Base-by-base conservation (phyloP, 2,797 vertebrate species). In the Scleropages formosus region DNA sequence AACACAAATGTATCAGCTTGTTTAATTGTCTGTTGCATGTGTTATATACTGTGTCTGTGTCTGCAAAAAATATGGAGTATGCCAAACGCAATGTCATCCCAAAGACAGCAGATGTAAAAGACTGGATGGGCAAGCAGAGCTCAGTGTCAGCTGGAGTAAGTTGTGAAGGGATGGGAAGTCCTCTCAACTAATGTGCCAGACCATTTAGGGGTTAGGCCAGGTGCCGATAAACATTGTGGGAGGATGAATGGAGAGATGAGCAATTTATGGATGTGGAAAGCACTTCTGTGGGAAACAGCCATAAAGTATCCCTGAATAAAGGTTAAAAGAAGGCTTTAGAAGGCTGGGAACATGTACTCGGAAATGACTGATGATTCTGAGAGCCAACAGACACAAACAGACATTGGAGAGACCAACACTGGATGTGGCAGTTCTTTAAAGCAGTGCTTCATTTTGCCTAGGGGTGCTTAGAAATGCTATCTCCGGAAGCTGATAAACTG, bases 151-250 rank as follows among this genome's bases (percentile, higher is more conserved):
- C 11, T 22, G 10, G 47, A 24, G 18, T 22, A 46, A 51, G 51
- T 68, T 22, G 13, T 39, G 2, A 39, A 39, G 1, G 18, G 31
- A 39, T 39, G 13, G 20, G 24, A 62, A 62, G 68, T 68, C 46
- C 26, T 18, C 62, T 31, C 69, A 62, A 53, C 47, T 15, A 24
- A 58, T 11, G 49, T 20, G 47, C 26, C 15, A 27, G 31, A 27
- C 8, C 51, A 27, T 73, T 51, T 63, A 64, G 58, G 51, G 71
- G 44, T 73, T 64, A 61, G 53, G 53, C n/a, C 4, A 63, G 24
- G 12, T 31, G 10, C 12, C 13, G 56, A 58, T 59, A 12, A 46
- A 69, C n/a, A 26, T 27, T 75, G 22, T 26, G 44, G 27, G 9
- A 53, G 24, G 58, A 58, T 16, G 20, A 59, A 39, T 39, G 31